Evolutionary conservation across 2,888 invertebrate species (phyloP).

Genomic region (Stomorhina lunata): DNA sequence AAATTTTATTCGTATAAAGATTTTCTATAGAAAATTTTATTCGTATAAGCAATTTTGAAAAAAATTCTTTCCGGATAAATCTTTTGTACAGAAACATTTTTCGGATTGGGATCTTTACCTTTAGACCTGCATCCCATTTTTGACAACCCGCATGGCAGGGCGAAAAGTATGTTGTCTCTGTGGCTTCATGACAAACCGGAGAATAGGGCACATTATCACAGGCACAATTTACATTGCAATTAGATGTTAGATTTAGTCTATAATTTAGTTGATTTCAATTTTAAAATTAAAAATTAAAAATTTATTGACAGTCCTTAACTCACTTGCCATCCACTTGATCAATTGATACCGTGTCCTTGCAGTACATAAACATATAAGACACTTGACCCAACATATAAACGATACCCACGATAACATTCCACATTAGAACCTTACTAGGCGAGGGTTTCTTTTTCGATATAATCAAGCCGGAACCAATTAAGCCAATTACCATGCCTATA

Average conservation of each 20-base stretch:
- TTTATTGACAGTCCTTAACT: slow-evolving; percentile 13
- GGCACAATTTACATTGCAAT: slow-evolving; percentile 83
- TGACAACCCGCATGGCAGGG: slow-evolving; percentile 88
- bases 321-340: slow-evolving; percentile 70
- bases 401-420: slow-evolving; percentile 83
- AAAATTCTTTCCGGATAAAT: too few species aligned
- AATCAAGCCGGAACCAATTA: slow-evolving; percentile 82
- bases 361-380: slow-evolving; percentile 82
- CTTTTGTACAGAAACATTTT: too few species aligned
- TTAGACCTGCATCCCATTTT: slow-evolving; percentile 72
- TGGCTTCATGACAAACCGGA: slow-evolving; percentile 83
- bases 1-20: too few species aligned
- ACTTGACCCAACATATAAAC: slow-evolving; percentile 82
- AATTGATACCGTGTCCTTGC: slow-evolving; percentile 77
- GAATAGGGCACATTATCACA: slow-evolving; percentile 83
- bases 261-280: slow-evolving; percentile 25
- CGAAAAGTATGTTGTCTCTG: slow-evolving; percentile 84
- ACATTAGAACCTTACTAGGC: slow-evolving; percentile 82
- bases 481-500: slow-evolving; percentile 83
- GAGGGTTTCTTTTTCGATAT: slow-evolving; percentile 83
- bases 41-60: too few species aligned
- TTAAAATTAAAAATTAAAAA: neutral
- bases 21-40: too few species aligned
- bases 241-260: slow-evolving; percentile 81
- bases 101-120: too few species aligned